Evolutionary conservation across 2,797 vertebrate genomes (phyloP).

Genomic region (Glyptemys insculpta): DNA sequence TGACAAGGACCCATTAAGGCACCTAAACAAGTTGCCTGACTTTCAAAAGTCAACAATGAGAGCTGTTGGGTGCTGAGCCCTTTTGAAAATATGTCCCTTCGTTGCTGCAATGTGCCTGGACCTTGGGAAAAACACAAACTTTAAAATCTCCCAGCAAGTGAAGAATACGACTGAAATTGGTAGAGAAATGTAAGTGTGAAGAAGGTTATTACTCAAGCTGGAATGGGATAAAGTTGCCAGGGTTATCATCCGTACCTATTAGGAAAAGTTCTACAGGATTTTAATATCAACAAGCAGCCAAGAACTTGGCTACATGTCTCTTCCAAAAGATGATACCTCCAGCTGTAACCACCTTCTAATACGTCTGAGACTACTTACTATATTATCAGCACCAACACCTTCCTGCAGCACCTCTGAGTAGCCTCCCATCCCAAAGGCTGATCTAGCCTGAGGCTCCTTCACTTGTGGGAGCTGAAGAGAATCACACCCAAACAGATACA

Average conservation of each 20-base stretch:
- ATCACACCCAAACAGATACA: not conserved
- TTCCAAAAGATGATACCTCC: not conserved
- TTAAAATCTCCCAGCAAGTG: not conserved
- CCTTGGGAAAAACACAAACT: not conserved
- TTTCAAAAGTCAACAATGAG: not conserved
- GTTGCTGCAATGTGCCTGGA: rapidly evolving
- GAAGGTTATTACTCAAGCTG: not conserved
- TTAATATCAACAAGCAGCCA: not conserved
- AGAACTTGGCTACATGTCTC: not conserved
- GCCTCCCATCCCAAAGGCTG: not conserved
- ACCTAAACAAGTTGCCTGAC: not conserved
- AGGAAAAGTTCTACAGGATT: not conserved
- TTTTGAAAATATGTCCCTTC: not conserved
- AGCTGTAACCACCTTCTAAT: not conserved
- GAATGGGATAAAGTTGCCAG: not conserved
- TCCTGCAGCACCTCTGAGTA: not conserved
- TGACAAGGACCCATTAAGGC: not conserved
- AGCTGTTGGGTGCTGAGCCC: not conserved
- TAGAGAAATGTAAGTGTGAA: not conserved
- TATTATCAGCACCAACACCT: not conserved
- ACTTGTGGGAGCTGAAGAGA: rapidly evolving
- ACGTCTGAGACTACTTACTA: not conserved
- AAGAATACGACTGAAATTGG: not conserved
- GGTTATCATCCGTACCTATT: too few species aligned
- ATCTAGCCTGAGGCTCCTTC: rapidly evolving